phyloP scores from a whole-genome alignment of 2,113 vertebrate genomes.

The Bos indicus region DNA sequence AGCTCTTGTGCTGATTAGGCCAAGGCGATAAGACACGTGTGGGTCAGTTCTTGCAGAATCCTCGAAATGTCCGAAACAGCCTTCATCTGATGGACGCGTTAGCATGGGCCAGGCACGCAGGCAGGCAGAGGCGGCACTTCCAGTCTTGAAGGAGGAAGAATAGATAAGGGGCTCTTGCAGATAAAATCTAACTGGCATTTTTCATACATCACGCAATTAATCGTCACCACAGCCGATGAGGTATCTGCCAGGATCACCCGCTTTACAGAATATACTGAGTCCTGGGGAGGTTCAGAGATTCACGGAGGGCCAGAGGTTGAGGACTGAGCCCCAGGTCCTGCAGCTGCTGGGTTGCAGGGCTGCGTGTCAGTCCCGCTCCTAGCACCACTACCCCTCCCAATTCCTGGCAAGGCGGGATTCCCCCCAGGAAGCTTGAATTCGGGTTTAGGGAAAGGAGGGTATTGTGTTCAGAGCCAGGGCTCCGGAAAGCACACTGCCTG shows the following conservation, averaged over 20 bases:
- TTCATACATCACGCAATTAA: accelerated
- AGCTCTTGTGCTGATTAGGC: not conserved
- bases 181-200: not conserved
- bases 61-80: accelerated
- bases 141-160: not conserved
- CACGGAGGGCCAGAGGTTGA: not conserved
- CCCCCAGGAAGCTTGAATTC: not conserved
- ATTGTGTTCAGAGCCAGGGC: no score
- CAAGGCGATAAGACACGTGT: not conserved
- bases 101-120: not conserved
- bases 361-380: accelerated
- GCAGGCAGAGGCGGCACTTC: accelerated
- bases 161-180: not conserved
- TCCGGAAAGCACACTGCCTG: not conserved
- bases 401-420: not conserved
- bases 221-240: not conserved
- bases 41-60: not conserved
- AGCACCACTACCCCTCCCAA: accelerated
- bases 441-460: accelerated
- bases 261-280: not conserved
- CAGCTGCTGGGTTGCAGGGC: accelerated
- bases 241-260: not conserved
- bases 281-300: not conserved
- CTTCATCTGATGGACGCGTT: not conserved
- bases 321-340: not conserved